A percentile compares a stretch with the other conserved stretches of the same genome.
phyloP scores from a whole-genome alignment of 2,888 invertebrate species.

The Dromius quadrimaculatus region DNA sequence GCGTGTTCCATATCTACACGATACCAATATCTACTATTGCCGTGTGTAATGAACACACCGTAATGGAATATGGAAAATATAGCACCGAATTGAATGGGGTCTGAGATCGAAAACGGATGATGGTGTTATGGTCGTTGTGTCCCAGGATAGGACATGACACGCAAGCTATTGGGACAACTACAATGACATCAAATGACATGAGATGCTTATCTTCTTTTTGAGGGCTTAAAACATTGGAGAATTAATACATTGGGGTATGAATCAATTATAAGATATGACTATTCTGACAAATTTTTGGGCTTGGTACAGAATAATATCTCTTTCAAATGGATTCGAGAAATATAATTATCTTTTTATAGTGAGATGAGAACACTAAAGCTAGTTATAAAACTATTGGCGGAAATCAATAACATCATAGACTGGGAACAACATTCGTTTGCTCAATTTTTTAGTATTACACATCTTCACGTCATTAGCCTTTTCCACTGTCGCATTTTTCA shows the following conservation, averaged over 20 bases:
- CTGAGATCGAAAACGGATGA: constrained; percentile 2
- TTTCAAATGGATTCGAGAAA: no score
- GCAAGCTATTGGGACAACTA: constrained; percentile 1
- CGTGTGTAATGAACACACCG: constrained; percentile 22
- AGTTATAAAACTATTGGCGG: no score
- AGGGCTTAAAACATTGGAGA: constrained; percentile 1
- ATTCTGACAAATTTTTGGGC: constrained; percentile 24
- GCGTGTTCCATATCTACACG: constrained; percentile 10
- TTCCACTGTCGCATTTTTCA: no score
- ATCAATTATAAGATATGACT: constrained; percentile 2
- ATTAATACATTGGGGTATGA: constrained; percentile 9
- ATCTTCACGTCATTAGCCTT: no score
- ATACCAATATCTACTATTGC: constrained; percentile 17
- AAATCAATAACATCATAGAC: no score
- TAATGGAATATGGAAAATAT: constrained; percentile 45
- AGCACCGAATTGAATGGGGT: background rate
- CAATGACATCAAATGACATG: constrained; percentile 10
- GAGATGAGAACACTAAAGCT: no score
- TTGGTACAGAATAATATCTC: no score
- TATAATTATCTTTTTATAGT: no score
- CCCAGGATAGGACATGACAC: constrained; percentile 7
- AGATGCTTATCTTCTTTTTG: constrained; percentile 24
- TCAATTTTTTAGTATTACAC: no score
- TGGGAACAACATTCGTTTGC: no score
- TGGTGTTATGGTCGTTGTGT: background rate